Evolutionary conservation across 2,113 vertebrate genomes (phyloP), one percentile per base, ranked within the genome.

Genomic region (Falco punctatus): DNA sequence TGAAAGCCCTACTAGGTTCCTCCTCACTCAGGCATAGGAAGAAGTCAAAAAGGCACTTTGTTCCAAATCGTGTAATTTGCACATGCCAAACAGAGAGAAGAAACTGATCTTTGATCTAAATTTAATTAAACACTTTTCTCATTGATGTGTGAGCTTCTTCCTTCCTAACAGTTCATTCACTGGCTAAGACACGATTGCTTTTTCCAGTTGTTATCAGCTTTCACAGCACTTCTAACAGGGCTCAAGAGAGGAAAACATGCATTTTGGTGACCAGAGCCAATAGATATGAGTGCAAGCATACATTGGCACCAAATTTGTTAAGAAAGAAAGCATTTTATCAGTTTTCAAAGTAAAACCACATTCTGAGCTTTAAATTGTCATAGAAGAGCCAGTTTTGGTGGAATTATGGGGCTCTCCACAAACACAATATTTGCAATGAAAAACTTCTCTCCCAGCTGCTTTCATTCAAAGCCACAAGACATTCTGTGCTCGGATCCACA

Each of bases 61-160:
- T 91, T 93, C n/a, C 51, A 70, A 88, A 66, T 67, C 49, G 59
- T 66, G 22, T 54, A 93, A 77, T 80, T 94, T 82, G 48, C 71
- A 86, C 67, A 57, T 27, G 38, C 80, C 61, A n/a, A 81, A 84
- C 44, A 81, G 46, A 81, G 32, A 40, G 78, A 87, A 88, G 59
- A 94, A 96, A 83, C 51, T 70, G 17, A 82, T 88, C 86, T 93
- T 96, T 96, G 74, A 86, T 91, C 87, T 92, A 78, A 93, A 91
- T 74, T 62, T 92, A 95, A 95, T 94, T 92, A 90, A 95, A 81
- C 67, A 55, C 62, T 83, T 82, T 87, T 86, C 40, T 85, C 81
- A 82, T 73, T 92, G 69, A 61, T 42, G 38, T n/a, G 7, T 3
- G 1, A 84, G 30, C 22, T 86, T 32, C 48, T 58, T 80, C n/a